Evolutionary conservation across 1,140 invertebrate genomes (phyloP).

Genomic region (Drosophila melanica): DNA sequence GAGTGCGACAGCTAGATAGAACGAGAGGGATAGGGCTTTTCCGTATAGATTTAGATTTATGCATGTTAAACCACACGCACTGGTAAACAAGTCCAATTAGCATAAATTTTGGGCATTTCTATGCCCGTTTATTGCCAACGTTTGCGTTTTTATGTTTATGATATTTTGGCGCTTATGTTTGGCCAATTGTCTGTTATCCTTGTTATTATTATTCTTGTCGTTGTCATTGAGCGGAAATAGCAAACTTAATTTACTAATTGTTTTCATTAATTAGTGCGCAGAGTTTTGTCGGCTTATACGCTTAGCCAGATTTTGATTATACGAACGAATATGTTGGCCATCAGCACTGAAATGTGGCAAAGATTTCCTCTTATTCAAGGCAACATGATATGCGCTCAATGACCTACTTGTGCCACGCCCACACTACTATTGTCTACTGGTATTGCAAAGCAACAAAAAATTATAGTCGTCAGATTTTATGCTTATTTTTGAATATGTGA

Average conservation of each 20-base stretch:
- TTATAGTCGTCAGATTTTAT: background rate
- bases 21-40: background rate
- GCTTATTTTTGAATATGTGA: background rate
- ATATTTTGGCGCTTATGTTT: constrained; percentile 53
- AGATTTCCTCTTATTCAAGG: background rate
- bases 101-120: constrained; percentile 72
- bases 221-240: constrained; percentile 59
- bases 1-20: background rate
- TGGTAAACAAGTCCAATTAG: constrained; percentile 80
- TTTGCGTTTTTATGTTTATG: constrained; percentile 80
- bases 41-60: constrained; percentile 40
- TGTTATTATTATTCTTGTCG: constrained; percentile 27
- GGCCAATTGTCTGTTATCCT: constrained; percentile 32
- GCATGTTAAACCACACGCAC: constrained; percentile 67
- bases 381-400: constrained; percentile 35
- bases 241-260: constrained; percentile 79
- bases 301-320: constrained; percentile 42
- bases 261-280: constrained; percentile 73
- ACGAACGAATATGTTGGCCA: constrained; percentile 32
- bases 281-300: constrained; percentile 29
- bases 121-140: constrained; percentile 74
- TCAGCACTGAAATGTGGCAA: constrained; percentile 16
- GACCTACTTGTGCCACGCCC: constrained; percentile 57
- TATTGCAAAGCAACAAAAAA: constrained; percentile 34
- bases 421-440: constrained; percentile 18